A percentile compares a stretch with the other conserved stretches of the same genome.
Conservation (phyloP, 2,888 invertebrate species). For the Arrhopalites spinosus region DNA sequence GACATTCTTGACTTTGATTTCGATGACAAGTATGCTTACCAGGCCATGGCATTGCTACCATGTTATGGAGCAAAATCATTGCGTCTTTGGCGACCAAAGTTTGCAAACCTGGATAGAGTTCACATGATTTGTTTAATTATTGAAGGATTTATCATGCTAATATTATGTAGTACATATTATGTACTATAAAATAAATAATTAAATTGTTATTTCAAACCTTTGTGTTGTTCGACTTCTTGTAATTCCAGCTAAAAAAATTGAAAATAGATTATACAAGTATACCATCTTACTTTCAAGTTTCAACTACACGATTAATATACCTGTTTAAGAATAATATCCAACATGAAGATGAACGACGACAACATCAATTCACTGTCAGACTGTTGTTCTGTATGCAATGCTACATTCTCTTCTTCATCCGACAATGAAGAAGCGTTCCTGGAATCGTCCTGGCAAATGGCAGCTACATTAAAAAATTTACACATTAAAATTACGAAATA, state of each 20-base stretch:
- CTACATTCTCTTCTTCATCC: constrained; percentile 64
- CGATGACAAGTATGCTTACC: constrained; percentile 66
- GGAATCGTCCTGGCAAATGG: constrained; percentile 72
- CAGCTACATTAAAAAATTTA: constrained; percentile 59
- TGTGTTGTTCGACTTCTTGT: constrained; percentile 80
- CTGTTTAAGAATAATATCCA: constrained; percentile 93
- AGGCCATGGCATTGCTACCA: constrained; percentile 74
- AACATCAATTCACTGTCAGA: constrained; percentile 76
- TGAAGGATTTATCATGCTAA: background rate
- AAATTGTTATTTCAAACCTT: too few relatives aligned
- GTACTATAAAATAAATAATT: background rate
- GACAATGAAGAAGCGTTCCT: constrained; percentile 71
- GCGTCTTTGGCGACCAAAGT: constrained; percentile 76
- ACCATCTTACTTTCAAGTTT: background rate
- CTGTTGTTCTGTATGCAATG: constrained; percentile 71
- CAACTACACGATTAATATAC: constrained; percentile 60
- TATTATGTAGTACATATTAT: background rate
- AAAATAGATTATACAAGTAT: background rate
- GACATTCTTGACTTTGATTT: constrained; percentile 70
- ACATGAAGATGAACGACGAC: constrained; percentile 94
- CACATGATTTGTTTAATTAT: background rate
- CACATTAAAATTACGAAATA: background rate
- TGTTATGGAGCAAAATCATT: constrained; percentile 73
- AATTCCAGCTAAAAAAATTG: constrained; percentile 70
- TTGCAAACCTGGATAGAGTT: constrained; percentile 62